A percentile compares a stretch with the other conserved stretches of the same genome.
These are phyloP conservation scores for Ardeotis arabs DNA, from an alignment of 2,113 vertebrate species.

Conservation along the genomic window DNA sequence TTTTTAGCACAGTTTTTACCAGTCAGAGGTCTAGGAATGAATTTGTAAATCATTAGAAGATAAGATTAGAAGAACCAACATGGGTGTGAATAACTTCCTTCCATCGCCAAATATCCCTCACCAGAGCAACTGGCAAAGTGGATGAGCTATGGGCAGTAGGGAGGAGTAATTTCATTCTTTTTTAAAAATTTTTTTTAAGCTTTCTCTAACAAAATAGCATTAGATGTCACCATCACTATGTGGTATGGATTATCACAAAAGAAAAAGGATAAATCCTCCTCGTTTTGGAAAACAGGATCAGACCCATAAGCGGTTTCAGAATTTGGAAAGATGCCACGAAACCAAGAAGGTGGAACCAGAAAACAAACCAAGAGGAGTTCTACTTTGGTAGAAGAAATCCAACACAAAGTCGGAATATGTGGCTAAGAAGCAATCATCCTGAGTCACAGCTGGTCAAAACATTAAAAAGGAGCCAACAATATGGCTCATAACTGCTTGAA, in stretches of 20 bases:
- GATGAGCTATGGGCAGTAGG: not conserved
- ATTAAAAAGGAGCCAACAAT: not conserved
- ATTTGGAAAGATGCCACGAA: not conserved
- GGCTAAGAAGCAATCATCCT: not conserved
- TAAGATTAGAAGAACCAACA: not conserved
- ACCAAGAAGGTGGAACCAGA: not conserved
- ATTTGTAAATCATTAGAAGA: not conserved
- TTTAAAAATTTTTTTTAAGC: not conserved
- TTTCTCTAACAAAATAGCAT: not conserved
- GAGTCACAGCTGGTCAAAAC: constrained; percentile 16
- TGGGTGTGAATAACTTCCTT: not conserved
- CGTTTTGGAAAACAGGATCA: not conserved
- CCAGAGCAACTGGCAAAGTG: not conserved
- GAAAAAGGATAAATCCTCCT: not conserved
- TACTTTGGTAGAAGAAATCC: not conserved
- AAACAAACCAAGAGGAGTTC: not conserved
- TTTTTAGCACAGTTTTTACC: not conserved
- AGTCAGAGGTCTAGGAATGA: not conserved
- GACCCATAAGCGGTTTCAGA: not conserved
- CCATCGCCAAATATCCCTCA: not conserved
- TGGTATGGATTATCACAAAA: not conserved
- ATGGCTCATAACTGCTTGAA: not conserved
- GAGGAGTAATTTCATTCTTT: not conserved
- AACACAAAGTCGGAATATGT: not conserved
- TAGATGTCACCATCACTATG: not conserved